Evolutionary conservation across 2,888 invertebrate genomes (phyloP).

Genomic region (Molorchus minor): DNA sequence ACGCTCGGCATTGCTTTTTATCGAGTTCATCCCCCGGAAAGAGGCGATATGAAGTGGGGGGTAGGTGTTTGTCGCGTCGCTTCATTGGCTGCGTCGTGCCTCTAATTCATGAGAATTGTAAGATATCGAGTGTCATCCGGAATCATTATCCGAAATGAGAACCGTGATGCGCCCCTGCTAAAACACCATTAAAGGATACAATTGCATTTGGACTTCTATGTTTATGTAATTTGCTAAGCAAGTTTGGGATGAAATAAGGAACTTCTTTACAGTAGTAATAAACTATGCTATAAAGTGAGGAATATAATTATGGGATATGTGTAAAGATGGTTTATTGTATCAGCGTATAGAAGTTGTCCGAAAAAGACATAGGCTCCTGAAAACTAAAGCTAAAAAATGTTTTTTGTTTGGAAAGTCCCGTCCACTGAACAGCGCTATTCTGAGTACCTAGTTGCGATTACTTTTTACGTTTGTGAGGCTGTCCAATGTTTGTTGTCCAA

Average conservation of each 20-base stretch:
- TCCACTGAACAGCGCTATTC: too few relatives aligned
- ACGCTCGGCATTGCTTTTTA: slow-evolving; percentile 18
- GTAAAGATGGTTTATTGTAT: too few relatives aligned
- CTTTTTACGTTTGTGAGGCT: too few relatives aligned
- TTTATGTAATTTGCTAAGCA: slow-evolving; percentile 31
- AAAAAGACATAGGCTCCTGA: too few relatives aligned
- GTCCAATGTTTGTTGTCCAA: too few relatives aligned
- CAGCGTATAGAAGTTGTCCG: too few relatives aligned
- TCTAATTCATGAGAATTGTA: slow-evolving; percentile 50
- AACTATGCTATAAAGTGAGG: too few relatives aligned
- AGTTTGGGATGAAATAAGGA: slow-evolving; percentile 23
- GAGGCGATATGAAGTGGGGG: slow-evolving; percentile 31
- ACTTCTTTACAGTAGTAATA: slow-evolving; percentile 12
- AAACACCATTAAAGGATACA: slow-evolving; percentile 40
- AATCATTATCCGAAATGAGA: slow-evolving; percentile 43
- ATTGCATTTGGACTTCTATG: slow-evolving; percentile 32
- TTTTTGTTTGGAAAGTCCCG: too few relatives aligned
- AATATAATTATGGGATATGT: too few relatives aligned
- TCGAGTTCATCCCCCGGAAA: slow-evolving; percentile 25
- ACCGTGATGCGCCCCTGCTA: slow-evolving; percentile 37
- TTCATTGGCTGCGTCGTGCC: slow-evolving; percentile 48
- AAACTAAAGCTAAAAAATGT: too few relatives aligned
- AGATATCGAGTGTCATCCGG: slow-evolving; percentile 47
- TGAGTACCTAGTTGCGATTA: too few relatives aligned
- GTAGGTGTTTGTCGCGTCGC: slow-evolving; percentile 41